Evolutionary conservation across 2,888 invertebrate genomes (phyloP).

Genomic region (Onthophagus sagittarius): DNA sequence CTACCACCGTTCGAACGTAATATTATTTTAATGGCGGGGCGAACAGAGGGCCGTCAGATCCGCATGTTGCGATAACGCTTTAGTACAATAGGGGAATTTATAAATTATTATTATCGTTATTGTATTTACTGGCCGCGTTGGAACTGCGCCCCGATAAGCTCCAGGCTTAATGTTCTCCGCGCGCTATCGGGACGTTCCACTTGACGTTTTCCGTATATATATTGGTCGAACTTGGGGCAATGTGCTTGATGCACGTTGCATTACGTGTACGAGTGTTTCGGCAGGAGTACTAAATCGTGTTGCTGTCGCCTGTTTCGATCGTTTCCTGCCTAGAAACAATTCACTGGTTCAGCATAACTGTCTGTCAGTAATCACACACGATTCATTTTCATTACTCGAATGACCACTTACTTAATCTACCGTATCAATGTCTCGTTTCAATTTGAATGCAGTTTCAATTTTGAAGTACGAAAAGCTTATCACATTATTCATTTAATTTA

Average conservation of each 20-base stretch:
- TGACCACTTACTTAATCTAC: neutral
- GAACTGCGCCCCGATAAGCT: neutral
- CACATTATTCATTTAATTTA: too few relatives aligned
- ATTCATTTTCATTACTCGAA: neutral
- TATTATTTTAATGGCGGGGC: constrained; percentile 18
- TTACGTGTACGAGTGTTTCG: neutral
- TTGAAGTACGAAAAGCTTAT: too few relatives aligned
- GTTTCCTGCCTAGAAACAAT: neutral
- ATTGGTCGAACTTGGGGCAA: neutral
- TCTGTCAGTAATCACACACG: neutral
- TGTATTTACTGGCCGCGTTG: constrained; percentile 3
- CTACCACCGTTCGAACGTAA: constrained; percentile 3
- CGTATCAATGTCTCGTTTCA: too few relatives aligned
- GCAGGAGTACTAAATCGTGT: neutral
- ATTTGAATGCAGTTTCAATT: too few relatives aligned
- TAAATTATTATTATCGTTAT: constrained; percentile 17
- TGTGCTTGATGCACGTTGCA: neutral
- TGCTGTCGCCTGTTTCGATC: neutral
- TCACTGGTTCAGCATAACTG: neutral
- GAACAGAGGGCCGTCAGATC: constrained; percentile 16
- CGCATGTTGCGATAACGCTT: constrained; percentile 1
- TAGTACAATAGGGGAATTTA: constrained; percentile 15
- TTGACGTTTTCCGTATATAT: neutral
- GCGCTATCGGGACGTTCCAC: neutral
- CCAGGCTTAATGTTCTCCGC: neutral